Conservation (phyloP, 1,140 invertebrate species). For the Papilio aristodemus region DNA sequence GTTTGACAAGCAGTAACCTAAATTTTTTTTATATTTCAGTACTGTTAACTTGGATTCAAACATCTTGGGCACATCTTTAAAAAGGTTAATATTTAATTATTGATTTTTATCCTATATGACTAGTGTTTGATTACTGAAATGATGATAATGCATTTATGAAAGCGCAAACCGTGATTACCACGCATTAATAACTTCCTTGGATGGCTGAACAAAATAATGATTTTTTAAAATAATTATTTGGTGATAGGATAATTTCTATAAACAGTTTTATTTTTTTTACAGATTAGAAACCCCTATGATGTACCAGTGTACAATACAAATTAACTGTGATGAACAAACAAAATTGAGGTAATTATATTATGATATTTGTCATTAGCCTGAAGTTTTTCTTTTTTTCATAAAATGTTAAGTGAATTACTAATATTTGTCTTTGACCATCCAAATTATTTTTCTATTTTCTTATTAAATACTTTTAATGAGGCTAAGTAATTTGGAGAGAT, state of each 20-base stretch:
- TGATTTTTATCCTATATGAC: background rate
- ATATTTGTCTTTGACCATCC: constrained; percentile 27
- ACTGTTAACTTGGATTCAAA: no score
- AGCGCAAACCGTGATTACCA: constrained; percentile 77
- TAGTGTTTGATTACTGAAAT: constrained; percentile 41
- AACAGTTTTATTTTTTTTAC: no score
- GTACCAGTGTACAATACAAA: no score
- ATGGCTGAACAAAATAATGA: constrained; percentile 61
- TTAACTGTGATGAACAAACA: background rate
- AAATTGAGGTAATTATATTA: background rate
- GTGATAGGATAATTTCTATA: no score
- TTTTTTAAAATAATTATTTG: background rate
- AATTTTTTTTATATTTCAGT: constrained; percentile 27
- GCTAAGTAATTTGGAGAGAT: constrained; percentile 64
- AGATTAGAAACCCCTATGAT: no score
- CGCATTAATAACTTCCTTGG: constrained; percentile 78
- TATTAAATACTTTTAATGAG: constrained; percentile 56
- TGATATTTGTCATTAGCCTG: no score
- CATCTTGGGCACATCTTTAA: background rate
- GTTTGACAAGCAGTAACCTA: background rate
- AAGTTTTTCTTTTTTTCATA: no score
- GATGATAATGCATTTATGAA: constrained; percentile 77
- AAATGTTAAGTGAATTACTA: background rate
- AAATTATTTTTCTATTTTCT: constrained; percentile 43
- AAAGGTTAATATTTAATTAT: constrained; percentile 32